phyloP scores from a whole-genome alignment of 1,140 invertebrate genomes.

The Drosophila yakuba region DNA sequence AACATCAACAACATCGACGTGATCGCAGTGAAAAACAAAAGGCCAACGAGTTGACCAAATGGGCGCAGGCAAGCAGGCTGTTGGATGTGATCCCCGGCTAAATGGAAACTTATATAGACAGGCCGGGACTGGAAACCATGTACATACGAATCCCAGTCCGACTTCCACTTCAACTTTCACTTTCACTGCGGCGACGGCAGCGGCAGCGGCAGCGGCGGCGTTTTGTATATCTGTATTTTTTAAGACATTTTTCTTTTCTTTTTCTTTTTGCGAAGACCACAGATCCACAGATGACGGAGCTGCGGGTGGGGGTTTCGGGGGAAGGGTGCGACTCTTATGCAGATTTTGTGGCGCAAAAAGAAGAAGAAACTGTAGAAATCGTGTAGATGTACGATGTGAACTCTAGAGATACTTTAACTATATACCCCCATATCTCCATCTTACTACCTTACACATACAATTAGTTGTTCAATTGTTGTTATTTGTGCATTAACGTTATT shows the following conservation, averaged over 20 bases:
- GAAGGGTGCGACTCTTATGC: slow-evolving; percentile 61
- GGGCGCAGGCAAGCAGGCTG: slow-evolving; percentile 14
- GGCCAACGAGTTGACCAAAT: slow-evolving; percentile 49
- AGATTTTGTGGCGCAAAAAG: slow-evolving; percentile 70
- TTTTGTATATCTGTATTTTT: slow-evolving; percentile 49
- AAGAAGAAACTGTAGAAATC: slow-evolving; percentile 70
- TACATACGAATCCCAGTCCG: slow-evolving; percentile 36
- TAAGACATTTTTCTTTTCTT: slow-evolving; percentile 45
- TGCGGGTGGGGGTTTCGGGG: slow-evolving; percentile 21
- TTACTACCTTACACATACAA: slow-evolving; percentile 13
- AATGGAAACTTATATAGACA: slow-evolving; percentile 39
- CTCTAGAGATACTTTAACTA: slow-evolving; percentile 20
- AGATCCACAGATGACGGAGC: slow-evolving; percentile 32
- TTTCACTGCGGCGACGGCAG: slow-evolving; percentile 59
- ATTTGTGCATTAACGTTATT: slow-evolving; percentile 74
- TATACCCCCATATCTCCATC: slow-evolving; percentile 19
- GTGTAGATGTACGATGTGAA: slow-evolving; percentile 30
- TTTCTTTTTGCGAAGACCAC: slow-evolving; percentile 77
- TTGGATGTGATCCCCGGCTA: slow-evolving; percentile 28
- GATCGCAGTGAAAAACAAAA: slow-evolving; percentile 41
- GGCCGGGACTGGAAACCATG: slow-evolving; percentile 49
- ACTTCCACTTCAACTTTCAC: slow-evolving; percentile 72
- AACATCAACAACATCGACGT: background rate
- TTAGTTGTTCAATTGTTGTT: slow-evolving; percentile 58
- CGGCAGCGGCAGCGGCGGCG: slow-evolving; percentile 9